Base-by-base conservation (phyloP, 2,888 invertebrate genomes). In the Zaprionus lineosus region DNA sequence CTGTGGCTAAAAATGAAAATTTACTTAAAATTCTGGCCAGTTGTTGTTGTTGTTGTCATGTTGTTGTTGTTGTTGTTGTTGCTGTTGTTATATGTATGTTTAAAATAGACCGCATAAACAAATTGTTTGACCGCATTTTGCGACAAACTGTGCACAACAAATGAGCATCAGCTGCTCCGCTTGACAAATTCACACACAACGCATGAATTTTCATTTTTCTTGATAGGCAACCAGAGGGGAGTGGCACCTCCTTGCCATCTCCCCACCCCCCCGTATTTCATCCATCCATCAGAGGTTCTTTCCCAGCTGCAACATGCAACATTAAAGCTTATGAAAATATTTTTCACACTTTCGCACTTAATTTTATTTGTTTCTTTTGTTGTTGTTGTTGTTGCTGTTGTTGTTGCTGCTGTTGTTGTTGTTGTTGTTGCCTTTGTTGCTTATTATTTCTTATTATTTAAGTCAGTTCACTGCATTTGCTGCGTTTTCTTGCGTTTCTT, bases 51-150 rank as follows among this genome's bases (percentile, higher is more conserved):
- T 7, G 9, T 21, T 12, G 14, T 31, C n/a, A 3, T n/a, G 29
- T 33, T 34, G 28, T 28, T 9, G 9, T 16, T 43, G 28, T 40
- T 36, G n/a, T 21, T 18, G 11, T 29, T 53, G 16, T 8, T 29
- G 21, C 15, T 14, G n/a, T 36, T 53, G 16, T 6, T 14, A 31
- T 41, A 15, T 47, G 50, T 61, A 24, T 50, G 48, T 65, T 47
- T 56, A 79, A 83, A 77, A 83, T 77, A 83, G 84, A 64, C 36
- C 15, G 48, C 61, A 61, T 61, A 83, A 79, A 78, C 76, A 79
- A 74, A 84, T 78, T 71, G 78, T 78, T 78, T 78, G 78, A 78
- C 78, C 78, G 78, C 78, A 84, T 74, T 78, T 72, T 71, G 62
- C 55, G 61, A 60, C 63, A 72, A 44, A 63, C 57, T n/a, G 34